Evolutionary conservation across 2,113 vertebrate species (phyloP).

Genomic region (Poeciliopsis retropinna): DNA sequence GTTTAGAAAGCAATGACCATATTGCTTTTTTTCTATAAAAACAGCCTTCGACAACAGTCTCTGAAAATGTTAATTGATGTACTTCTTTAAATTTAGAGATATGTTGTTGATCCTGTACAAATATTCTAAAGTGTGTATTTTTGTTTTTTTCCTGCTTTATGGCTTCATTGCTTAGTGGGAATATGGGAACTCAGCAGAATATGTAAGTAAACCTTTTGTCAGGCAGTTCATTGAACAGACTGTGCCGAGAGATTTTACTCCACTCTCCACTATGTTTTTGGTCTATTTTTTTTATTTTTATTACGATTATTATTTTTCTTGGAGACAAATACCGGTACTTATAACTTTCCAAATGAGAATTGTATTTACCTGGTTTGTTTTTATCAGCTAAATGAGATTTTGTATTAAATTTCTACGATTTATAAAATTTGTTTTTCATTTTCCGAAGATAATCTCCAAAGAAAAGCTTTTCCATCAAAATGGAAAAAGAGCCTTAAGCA

Average conservation of each 20-base stretch:
- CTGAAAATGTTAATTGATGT: too few relatives aligned
- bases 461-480: too few relatives aligned
- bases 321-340: neutral
- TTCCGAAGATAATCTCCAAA: too few relatives aligned
- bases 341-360: neutral
- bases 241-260: neutral
- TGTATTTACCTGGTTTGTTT: constrained; percentile 2
- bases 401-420: too few relatives aligned
- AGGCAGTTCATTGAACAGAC: constrained; percentile 22
- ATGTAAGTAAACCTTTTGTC: constrained; percentile 88
- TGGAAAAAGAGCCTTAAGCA: too few relatives aligned
- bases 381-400: too few relatives aligned
- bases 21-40: too few relatives aligned
- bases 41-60: too few relatives aligned
- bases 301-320: neutral
- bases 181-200: constrained; percentile 91
- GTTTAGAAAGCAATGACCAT: too few relatives aligned
- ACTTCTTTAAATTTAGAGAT: neutral
- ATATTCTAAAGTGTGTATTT: constrained; percentile 53
- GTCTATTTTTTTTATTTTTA: constrained; percentile 8
- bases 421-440: too few relatives aligned
- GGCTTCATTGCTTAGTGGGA: constrained; percentile 84
- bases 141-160: constrained; percentile 51
- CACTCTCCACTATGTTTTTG: neutral
- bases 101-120: neutral